Evolutionary conservation across 1,140 invertebrate genomes (phyloP).

Genomic region (Lysiphlebus fabarum): DNA sequence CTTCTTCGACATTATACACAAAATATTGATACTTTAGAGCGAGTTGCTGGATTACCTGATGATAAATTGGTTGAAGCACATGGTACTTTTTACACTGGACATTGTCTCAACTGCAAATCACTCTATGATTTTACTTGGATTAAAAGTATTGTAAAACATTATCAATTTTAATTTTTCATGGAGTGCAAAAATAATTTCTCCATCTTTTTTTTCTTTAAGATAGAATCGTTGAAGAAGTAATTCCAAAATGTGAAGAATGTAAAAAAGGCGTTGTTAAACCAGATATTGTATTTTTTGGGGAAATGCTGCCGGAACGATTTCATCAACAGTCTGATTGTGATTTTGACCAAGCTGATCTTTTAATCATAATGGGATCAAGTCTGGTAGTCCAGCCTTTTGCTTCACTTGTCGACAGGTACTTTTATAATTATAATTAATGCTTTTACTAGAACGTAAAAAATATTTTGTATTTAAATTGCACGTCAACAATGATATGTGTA

Average conservation of each 20-base stretch:
- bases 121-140: conserved; percentile 81
- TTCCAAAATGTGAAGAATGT: conserved; percentile 74
- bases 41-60: conserved; percentile 78
- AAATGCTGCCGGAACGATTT: conserved; percentile 78
- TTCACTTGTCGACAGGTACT: conserved; percentile 76
- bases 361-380: conserved; percentile 94
- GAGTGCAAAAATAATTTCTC: not conserved
- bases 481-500: too few species aligned
- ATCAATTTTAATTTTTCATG: not conserved
- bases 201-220: conserved; percentile 54
- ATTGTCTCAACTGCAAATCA: conserved; percentile 75
- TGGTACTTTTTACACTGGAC: conserved; percentile 86
- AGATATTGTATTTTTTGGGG: conserved; percentile 94
- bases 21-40: conserved; percentile 92
- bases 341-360: conserved; percentile 82
- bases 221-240: conserved; percentile 67
- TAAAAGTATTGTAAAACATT: conserved; percentile 58
- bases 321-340: conserved; percentile 66
- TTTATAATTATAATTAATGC: conserved; percentile 17
- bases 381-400: conserved; percentile 94
- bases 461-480: too few species aligned
- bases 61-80: conserved; percentile 91
- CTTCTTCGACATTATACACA: conserved; percentile 84
- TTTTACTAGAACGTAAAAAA: too few species aligned
- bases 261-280: conserved; percentile 81